phyloP scores from a whole-genome alignment of 1,140 invertebrate genomes.

The Drosophila saltans region DNA sequence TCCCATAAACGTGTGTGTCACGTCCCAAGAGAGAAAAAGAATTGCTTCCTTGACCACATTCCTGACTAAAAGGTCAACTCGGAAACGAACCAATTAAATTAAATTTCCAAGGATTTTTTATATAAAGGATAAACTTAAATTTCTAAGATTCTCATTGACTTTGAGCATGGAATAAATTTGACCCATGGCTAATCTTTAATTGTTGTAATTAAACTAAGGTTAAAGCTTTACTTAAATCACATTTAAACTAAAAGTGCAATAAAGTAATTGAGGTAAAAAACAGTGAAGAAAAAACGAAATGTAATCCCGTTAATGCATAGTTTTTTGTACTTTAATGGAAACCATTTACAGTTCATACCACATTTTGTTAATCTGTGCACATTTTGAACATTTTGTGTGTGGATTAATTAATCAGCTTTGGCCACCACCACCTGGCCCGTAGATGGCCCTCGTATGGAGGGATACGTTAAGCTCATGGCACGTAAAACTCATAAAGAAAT shows the following conservation, averaged over 20 bases:
- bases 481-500: conserved; percentile 71
- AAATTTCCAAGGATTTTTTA: neutral
- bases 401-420: conserved; percentile 60
- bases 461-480: conserved; percentile 34
- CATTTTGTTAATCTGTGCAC: conserved; percentile 17
- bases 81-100: too few species aligned
- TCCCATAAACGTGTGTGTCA: too few species aligned
- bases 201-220: conserved; percentile 1
- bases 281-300: neutral
- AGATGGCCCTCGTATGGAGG: conserved; percentile 25
- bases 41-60: too few species aligned
- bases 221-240: neutral
- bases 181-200: neutral
- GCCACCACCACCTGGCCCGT: conserved; percentile 51
- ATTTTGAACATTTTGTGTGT: conserved; percentile 47
- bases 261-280: conserved; percentile 3
- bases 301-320: neutral
- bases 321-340: neutral
- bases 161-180: neutral
- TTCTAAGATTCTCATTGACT: neutral
- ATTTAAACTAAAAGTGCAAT: conserved; percentile 2
- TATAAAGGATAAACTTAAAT: neutral
- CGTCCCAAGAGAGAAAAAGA: too few species aligned
- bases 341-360: neutral
- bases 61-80: too few species aligned